These are phyloP conservation scores for Bettongia penicillata DNA, from an alignment of 2,113 vertebrate species.

Conservation along the genomic window DNA sequence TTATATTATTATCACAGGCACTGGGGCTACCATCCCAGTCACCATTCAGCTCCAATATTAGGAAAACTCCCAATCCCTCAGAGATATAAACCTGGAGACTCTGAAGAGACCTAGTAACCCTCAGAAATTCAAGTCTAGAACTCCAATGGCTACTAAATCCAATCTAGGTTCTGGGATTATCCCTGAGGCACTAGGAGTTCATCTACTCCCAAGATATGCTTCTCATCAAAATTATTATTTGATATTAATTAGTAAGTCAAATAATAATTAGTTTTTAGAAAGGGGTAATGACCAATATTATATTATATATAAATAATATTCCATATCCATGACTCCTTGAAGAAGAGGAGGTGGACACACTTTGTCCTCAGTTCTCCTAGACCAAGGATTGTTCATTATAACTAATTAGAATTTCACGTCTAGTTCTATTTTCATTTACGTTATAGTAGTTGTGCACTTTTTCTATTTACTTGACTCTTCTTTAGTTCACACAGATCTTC, in stretches of 20 bases:
- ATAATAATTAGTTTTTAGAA: background rate
- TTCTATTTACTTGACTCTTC: too few relatives aligned
- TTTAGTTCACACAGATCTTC: too few relatives aligned
- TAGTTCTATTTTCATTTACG: too few relatives aligned
- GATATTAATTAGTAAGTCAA: background rate
- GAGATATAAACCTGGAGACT: background rate
- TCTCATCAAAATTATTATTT: background rate
- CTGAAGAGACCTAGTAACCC: background rate
- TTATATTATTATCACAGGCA: background rate
- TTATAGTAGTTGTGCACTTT: too few relatives aligned
- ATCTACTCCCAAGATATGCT: too few relatives aligned
- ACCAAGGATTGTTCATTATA: too few relatives aligned
- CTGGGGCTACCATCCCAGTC: background rate
- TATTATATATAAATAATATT: too few relatives aligned
- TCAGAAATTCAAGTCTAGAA: background rate
- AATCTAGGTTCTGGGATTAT: background rate
- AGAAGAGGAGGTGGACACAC: too few relatives aligned
- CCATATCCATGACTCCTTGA: too few relatives aligned
- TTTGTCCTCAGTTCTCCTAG: too few relatives aligned
- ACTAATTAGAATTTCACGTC: too few relatives aligned
- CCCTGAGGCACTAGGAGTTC: background rate
- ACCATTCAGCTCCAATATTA: background rate
- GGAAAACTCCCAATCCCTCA: background rate
- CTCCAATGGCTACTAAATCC: background rate
- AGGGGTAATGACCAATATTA: too few relatives aligned